phyloP scores from a whole-genome alignment of 1,140 invertebrate species.

The Zaprionus africanus region DNA sequence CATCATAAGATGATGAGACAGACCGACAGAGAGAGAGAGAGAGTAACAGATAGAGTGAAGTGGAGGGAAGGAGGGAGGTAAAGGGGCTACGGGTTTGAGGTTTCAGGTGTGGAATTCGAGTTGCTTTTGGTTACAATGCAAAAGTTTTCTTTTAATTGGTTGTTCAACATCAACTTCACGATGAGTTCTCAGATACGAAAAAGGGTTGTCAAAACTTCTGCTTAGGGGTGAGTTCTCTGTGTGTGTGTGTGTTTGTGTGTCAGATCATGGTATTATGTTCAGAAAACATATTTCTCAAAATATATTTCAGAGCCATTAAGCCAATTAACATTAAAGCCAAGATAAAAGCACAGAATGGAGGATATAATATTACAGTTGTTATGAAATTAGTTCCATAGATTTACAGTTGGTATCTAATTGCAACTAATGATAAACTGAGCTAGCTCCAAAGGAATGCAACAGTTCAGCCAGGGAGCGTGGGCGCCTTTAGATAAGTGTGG shows the following conservation, averaged over 20 bases:
- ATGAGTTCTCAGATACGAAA: conserved; percentile 51
- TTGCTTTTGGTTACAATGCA: conserved; percentile 60
- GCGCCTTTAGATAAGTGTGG: conserved; percentile 45
- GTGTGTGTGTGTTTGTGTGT: too few species aligned
- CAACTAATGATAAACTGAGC: conserved; percentile 76
- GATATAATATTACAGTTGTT: conserved; percentile 8
- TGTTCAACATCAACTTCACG: conserved; percentile 55
- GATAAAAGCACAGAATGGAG: conserved; percentile 13
- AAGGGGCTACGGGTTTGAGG: background rate
- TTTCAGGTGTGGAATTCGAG: conserved; percentile 52
- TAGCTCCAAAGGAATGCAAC: conserved; percentile 36
- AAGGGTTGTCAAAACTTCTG: conserved; percentile 59
- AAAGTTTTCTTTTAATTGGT: conserved; percentile 77
- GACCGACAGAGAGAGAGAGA: background rate
- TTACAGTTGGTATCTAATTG: conserved; percentile 67
- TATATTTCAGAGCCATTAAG: conserved; percentile 32
- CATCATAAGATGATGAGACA: conserved; percentile 35
- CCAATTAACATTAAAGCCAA: conserved; percentile 47
- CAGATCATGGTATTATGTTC: conserved; percentile 23
- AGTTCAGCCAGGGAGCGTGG: conserved; percentile 40
- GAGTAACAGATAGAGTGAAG: background rate
- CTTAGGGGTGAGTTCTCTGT: conserved; percentile 46
- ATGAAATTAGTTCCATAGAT: conserved; percentile 3
- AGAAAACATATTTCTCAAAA: conserved; percentile 1
- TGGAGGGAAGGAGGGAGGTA: background rate